Evolutionary conservation across 2,113 vertebrate species (phyloP), one percentile per base, ranked within the genome.

Genomic region (Mugil cephalus): DNA sequence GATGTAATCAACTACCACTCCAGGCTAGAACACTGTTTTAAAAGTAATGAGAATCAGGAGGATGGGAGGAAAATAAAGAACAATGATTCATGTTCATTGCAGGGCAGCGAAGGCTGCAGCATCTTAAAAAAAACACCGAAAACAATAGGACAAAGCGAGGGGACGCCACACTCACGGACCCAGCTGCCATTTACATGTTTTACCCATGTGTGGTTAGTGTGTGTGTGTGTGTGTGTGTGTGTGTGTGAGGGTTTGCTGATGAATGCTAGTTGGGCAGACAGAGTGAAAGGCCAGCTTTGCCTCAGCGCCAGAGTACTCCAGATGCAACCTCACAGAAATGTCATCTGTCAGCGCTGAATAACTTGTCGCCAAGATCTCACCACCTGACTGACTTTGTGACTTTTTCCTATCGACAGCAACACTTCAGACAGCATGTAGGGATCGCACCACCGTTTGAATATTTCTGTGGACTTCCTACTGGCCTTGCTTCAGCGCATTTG

Each of bases 331-430:
- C 77, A 65, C 77, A 77, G 69, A 93, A 92, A 93, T 91, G 92
- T 92, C 89, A 93, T 80, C 87, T 87, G 89, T 92, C 88, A 87
- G 55, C 35, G 66, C 76, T 53, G 75, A 88, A 89, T 84, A 90
- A 88, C 87, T 91, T 89, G 79, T 86, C 56, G 18, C 71, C 17
- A 47, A 76, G 65, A 89, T 86, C 74, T 82, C 69, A 55, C 63
- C 85, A 84, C 85, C 88, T 87, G 84, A 89, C 64, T 80, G 81
- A 78, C 88, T 88, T 81, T 85, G 62, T 77, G 68, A 84, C 82
- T 90, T 91, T n/a, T 92, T 90, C 45, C 53, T 46, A 65, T 79
- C 52, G 69, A 79, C 82, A 76, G 71, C 59, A 40, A 79, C 69
- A 74, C 61, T 63, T 70, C 68, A 56, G 40, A 67, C 67, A 43